These are phyloP conservation scores for Perognathus longimembris DNA, from an alignment of 2,113 vertebrate genomes.

Conservation along the genomic window DNA sequence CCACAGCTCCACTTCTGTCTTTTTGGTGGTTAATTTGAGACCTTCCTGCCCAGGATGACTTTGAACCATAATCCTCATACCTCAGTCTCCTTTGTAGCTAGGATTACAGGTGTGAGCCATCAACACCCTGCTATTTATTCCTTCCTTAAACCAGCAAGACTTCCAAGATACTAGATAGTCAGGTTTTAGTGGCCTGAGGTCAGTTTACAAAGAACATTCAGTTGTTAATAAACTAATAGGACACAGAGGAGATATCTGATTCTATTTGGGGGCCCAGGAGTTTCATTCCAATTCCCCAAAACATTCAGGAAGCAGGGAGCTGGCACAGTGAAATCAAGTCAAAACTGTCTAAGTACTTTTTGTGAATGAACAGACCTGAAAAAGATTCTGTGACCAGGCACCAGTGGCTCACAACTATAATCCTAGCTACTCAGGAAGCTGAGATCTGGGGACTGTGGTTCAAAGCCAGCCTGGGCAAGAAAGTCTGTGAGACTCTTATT, in stretches of 20 bases:
- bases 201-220: not conserved
- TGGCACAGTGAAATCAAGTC: not conserved
- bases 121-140: not conserved
- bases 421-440: too few species aligned
- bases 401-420: too few species aligned
- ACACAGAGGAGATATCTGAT: not conserved
- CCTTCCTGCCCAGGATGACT: too few species aligned
- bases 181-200: not conserved
- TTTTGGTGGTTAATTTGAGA: too few species aligned
- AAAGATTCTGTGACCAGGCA: not conserved
- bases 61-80: too few species aligned
- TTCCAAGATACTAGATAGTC: not conserved
- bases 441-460: too few species aligned
- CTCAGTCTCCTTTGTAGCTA: too few species aligned
- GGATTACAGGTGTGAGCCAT: too few species aligned
- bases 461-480: too few species aligned
- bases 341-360: not conserved
- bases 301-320: not conserved
- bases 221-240: not conserved
- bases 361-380: not conserved
- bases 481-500: too few species aligned
- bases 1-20: too few species aligned
- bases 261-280: not conserved
- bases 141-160: not conserved
- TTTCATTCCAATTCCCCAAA: conserved; percentile 15